Percentiles rank a stretch among this genome's conserved stretches.
These are phyloP conservation scores for Novumbra hubbsi DNA, from an alignment of 2,797 vertebrate species.

Conservation along the genomic window DNA sequence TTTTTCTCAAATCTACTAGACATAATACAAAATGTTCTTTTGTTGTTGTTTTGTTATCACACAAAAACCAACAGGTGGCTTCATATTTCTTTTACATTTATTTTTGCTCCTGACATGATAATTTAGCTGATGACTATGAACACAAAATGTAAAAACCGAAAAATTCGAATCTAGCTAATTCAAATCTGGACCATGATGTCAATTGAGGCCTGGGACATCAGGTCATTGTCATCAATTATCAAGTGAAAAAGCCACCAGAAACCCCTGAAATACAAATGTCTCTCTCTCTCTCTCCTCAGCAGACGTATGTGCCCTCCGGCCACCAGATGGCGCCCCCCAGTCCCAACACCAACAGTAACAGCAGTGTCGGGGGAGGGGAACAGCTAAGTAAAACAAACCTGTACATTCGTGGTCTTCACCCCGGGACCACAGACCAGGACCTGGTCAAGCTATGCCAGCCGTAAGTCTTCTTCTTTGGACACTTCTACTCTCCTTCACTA, in stretches of 20 bases:
- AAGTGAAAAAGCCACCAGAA: neutral
- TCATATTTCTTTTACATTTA: no score
- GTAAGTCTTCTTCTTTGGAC: slow-evolving; percentile 71
- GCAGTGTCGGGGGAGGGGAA: slow-evolving; percentile 78
- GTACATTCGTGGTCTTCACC: slow-evolving; percentile 91
- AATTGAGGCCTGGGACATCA: neutral
- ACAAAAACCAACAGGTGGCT: no score
- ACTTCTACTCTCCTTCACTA: neutral
- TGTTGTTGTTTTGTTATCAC: no score
- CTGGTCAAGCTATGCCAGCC: slow-evolving; percentile 94
- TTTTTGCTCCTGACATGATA: no score
- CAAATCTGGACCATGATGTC: neutral
- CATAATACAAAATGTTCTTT: no score
- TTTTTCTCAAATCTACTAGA: no score
- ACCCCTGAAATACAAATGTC: neutral
- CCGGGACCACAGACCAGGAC: slow-evolving; percentile 92
- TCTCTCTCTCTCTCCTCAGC: slow-evolving; percentile 55
- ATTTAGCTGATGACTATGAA: no score
- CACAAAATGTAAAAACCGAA: no score
- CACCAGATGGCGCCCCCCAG: slow-evolving; percentile 91
- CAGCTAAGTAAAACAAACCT: slow-evolving; percentile 96
- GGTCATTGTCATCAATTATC: neutral
- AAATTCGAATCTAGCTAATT: neutral
- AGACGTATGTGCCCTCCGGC: slow-evolving; percentile 87
- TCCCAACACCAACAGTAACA: slow-evolving; percentile 83